phyloP scores from a whole-genome alignment of 2,888 invertebrate species.

The Orchesellides sinensis region DNA sequence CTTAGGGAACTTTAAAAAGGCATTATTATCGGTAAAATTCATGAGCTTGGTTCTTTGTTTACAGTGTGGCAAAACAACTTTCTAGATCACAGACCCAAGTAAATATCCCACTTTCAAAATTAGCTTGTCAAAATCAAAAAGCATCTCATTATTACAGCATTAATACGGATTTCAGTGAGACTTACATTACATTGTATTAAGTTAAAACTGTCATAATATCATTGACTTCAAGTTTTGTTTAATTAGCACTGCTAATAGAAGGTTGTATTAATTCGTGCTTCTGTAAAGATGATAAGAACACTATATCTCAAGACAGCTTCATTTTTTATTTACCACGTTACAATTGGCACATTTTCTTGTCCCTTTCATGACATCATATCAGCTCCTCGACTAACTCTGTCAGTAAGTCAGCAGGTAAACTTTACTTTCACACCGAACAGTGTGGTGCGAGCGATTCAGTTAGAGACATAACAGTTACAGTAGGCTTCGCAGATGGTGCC shows the following conservation, averaged over 20 bases:
- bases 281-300: neutral
- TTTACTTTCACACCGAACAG: constrained; percentile 33
- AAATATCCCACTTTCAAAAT: constrained; percentile 48
- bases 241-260: constrained; percentile 44
- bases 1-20: neutral
- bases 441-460: neutral
- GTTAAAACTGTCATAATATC: no score
- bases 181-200: neutral
- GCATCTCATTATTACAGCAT: neutral
- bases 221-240: neutral
- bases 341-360: constrained; percentile 3
- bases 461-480: neutral
- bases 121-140: constrained; percentile 24
- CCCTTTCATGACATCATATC: constrained; percentile 11
- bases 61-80: constrained; percentile 23
- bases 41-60: constrained; percentile 24
- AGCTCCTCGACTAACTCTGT: neutral
- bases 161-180: neutral
- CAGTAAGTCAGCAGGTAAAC: constrained; percentile 39
- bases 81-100: constrained; percentile 23
- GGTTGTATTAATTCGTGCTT: constrained; percentile 37
- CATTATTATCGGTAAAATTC: no score
- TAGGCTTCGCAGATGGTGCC: constrained; percentile 1
- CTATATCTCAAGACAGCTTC: neutral
- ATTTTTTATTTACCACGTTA: constrained; percentile 8